A percentile compares a stretch with the other conserved stretches of the same genome.
Evolutionary conservation across 1,140 invertebrate genomes (phyloP).

Genomic region (Whitmania pigra): DNA sequence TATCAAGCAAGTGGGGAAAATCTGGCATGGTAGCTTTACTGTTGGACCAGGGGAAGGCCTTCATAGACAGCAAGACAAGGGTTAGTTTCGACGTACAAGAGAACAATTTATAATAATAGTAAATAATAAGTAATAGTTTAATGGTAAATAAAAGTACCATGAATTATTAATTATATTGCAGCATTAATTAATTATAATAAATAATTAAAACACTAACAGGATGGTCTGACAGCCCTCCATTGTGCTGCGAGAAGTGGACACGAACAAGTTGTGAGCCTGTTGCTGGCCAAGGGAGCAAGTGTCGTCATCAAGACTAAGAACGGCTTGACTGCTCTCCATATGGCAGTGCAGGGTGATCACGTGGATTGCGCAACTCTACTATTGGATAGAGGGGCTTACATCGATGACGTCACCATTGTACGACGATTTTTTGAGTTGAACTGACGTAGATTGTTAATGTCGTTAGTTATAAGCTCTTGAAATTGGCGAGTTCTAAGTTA

Average conservation of each 20-base stretch:
- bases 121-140: too few relatives aligned
- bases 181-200: too few relatives aligned
- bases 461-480: too few relatives aligned
- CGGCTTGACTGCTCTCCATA: slow-evolving; percentile 48
- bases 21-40: slow-evolving; percentile 86
- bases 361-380: slow-evolving; percentile 89
- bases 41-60: slow-evolving; percentile 68
- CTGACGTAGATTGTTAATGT: too few relatives aligned
- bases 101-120: too few relatives aligned
- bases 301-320: slow-evolving; percentile 97
- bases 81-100: neutral
- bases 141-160: too few relatives aligned
- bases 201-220: slow-evolving; percentile 51
- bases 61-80: slow-evolving; percentile 42
- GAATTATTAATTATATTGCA: too few relatives aligned
- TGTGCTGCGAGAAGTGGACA: slow-evolving; percentile 99
- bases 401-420: slow-evolving; percentile 89
- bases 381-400: slow-evolving; percentile 83
- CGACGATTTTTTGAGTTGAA: too few relatives aligned
- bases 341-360: slow-evolving; percentile 89
- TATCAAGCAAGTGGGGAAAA: slow-evolving; percentile 98
- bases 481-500: too few relatives aligned
- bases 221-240: slow-evolving; percentile 77
- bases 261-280: slow-evolving; percentile 80
- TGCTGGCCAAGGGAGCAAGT: slow-evolving; percentile 80